Base-by-base conservation (phyloP, 2,888 invertebrate genomes). In the Monopis laevigella region DNA sequence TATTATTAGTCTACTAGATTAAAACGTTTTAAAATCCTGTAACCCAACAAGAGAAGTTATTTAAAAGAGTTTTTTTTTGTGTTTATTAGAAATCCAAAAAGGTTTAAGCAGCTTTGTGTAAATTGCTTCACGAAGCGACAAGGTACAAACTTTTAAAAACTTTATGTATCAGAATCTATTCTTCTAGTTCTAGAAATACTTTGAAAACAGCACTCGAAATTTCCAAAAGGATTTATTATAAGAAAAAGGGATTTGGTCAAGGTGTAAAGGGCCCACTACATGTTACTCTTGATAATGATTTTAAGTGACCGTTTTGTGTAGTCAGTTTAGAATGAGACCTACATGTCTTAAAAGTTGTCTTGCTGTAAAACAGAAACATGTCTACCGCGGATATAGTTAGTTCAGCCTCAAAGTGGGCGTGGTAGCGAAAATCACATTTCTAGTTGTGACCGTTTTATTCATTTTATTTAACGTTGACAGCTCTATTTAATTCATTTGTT, bases 91-190 rank as follows among this genome's bases (percentile, higher is more conserved):
- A 5, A 14, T 12, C 13, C 14, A 10, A 16, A 7, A 32, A 34
- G n/a, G 4, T 16, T 16, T 58, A 69, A 68, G 71, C 69, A 65
- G 58, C 51, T 34, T 44, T 43, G 60, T 66, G 64, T 63, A 56
- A 54, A 60, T 34, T 17, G n/a, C 5, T 34, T 57, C 51, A 48
- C 48, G 62, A 67, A 71, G 71, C 67, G 58, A 59, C 46, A 65
- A 65, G 65, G 62, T 63, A 62, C 48, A 61, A 64, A 63, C 52
- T 16, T 5, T 29, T 36, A 32, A 6, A 36, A 36, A 36, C 21
- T 11, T 16, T n/a, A 34, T 34, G 19, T 36, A n/a, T 21, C 16
- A 17, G 21, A 36, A 21, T 36, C 21, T 36, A 18, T n/a, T 7
- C n/a, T n/a, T n/a, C 11, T 10, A 17, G 10, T 17, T 16, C 14